phyloP scores from a whole-genome alignment of 2,888 invertebrate genomes.

The Liodrosophila aerea region DNA sequence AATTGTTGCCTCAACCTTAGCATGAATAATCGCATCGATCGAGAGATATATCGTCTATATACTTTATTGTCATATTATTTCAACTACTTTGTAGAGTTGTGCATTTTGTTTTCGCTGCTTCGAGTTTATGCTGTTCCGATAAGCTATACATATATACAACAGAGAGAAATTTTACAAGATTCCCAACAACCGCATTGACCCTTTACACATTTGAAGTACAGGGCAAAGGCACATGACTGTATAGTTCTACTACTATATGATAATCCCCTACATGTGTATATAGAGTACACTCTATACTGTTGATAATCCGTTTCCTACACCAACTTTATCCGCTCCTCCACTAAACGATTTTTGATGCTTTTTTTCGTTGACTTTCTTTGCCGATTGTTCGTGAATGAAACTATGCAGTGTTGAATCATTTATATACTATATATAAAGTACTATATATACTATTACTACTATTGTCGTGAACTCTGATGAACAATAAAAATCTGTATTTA shows the following conservation, averaged over 20 bases:
- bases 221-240: conserved; percentile 1
- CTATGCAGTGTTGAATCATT: conserved; percentile 27
- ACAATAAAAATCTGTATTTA: conserved; percentile 31
- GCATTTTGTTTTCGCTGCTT: conserved; percentile 1
- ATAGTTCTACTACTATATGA: conserved; percentile 6
- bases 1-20: conserved; percentile 42
- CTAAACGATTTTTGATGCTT: conserved; percentile 23
- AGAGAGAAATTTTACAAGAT: no score
- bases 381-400: conserved; percentile 18
- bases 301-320: conserved; percentile 46
- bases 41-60: conserved; percentile 33
- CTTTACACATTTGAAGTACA: no score
- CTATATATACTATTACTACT: conserved; percentile 3
- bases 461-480: conserved; percentile 15
- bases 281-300: conserved; percentile 12
- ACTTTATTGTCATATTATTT: no score
- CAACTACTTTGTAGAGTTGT: no score
- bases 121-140: not conserved
- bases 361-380: conserved; percentile 14
- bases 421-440: not conserved
- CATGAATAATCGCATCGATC: conserved; percentile 8
- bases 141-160: not conserved
- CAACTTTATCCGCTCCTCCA: conserved; percentile 48
- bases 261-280: conserved; percentile 13
- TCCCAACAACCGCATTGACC: no score